Evolutionary conservation across 2,797 vertebrate genomes (phyloP).

Genomic region (Leptodactylus fallax): DNA sequence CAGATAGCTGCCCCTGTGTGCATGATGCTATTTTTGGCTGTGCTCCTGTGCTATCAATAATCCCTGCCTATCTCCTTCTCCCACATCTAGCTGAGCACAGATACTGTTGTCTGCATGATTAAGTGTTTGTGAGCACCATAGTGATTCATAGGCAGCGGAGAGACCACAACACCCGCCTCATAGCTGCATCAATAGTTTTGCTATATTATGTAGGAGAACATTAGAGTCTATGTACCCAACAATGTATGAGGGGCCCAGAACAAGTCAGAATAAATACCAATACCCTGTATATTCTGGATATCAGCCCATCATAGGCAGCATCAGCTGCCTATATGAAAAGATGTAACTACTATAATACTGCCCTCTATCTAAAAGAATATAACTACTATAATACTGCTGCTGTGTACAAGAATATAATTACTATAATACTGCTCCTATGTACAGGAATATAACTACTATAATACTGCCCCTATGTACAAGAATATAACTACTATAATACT

Average conservation of each 20-base stretch:
- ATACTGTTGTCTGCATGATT: conserved; percentile 44
- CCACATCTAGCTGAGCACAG: neutral
- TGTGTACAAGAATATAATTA: neutral
- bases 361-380: no score
- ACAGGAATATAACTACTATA: neutral
- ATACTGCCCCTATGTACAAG: neutral
- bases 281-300: neutral
- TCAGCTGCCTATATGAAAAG: no score
- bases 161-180: neutral
- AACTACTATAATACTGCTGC: no score
- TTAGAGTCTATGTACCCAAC: no score
- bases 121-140: conserved; percentile 21
- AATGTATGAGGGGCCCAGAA: neutral
- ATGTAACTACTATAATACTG: no score
- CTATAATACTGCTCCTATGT: neutral
- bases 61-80: conserved; percentile 34
- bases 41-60: conserved; percentile 49
- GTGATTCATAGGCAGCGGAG: conserved; percentile 1
- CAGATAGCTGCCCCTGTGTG: conserved; percentile 6
- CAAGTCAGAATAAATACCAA: neutral
- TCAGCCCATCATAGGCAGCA: no score
- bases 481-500: no score
- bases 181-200: neutral
- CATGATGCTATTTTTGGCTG: conserved; percentile 40
- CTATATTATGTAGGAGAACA: neutral